Percentiles rank a stretch among this genome's conserved stretches.
Evolutionary conservation across 2,113 vertebrate species (phyloP).

Genomic region (Lophius piscatorius): DNA sequence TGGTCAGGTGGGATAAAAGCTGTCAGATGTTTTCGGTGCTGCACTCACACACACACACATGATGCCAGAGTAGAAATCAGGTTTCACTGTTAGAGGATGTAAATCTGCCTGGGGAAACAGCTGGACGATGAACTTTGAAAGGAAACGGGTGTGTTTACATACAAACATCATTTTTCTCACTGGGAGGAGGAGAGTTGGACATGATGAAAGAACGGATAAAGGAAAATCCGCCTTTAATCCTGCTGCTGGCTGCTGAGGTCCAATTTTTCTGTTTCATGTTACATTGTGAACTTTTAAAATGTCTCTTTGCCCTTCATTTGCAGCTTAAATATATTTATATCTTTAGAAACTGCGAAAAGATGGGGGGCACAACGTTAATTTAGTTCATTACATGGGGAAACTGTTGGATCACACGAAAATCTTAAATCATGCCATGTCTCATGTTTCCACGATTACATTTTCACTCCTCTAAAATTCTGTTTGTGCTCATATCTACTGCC

Average conservation of each 20-base stretch:
- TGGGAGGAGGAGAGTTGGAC: not conserved
- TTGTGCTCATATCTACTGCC: not conserved
- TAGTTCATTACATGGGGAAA: too few relatives aligned
- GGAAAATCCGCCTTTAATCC: slow-evolving; percentile 27
- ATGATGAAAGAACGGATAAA: not conserved
- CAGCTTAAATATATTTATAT: not conserved
- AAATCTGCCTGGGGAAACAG: slow-evolving; percentile 20
- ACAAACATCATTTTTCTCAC: not conserved
- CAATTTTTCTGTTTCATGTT: not conserved
- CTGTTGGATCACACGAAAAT: too few relatives aligned
- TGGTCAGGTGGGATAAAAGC: slow-evolving; percentile 22
- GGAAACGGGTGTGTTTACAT: slow-evolving; percentile 36
- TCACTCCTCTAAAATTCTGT: not conserved
- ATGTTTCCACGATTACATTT: not conserved
- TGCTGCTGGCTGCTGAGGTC: not conserved
- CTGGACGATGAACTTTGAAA: not conserved
- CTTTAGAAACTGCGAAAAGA: not conserved
- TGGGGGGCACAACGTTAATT: too few relatives aligned
- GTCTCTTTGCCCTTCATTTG: not conserved
- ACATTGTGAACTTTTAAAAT: not conserved
- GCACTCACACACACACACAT: slow-evolving; percentile 1
- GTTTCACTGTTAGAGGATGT: slow-evolving; percentile 18
- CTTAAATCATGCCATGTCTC: not conserved
- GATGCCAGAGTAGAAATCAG: slow-evolving; percentile 2
- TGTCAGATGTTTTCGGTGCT: slow-evolving; percentile 2